Evolutionary conservation across 2,888 invertebrate genomes (phyloP).

Genomic region (Drosophila fungiperda): DNA sequence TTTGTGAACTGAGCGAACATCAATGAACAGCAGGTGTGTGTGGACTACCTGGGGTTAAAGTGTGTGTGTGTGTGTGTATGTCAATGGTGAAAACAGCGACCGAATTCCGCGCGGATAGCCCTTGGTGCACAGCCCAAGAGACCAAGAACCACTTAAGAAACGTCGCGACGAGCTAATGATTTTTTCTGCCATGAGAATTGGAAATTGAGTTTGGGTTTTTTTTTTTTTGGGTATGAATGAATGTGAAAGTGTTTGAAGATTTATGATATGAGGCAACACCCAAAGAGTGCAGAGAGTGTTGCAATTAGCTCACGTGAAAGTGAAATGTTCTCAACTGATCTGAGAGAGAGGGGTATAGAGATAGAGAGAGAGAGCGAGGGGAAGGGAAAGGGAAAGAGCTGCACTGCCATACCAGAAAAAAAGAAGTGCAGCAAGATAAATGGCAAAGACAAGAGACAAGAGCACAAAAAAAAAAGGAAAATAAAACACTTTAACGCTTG

Average conservation of each 20-base stretch:
- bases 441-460: constrained; percentile 31
- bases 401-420: neutral
- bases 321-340: constrained; percentile 72
- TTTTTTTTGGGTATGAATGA: constrained; percentile 56
- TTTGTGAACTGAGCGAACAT: constrained; percentile 38
- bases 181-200: constrained; percentile 29
- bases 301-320: constrained; percentile 74
- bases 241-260: constrained; percentile 77
- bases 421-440: constrained; percentile 50
- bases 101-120: constrained; percentile 23
- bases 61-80: neutral
- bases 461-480: constrained; percentile 7
- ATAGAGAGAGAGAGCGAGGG: neutral
- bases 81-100: constrained; percentile 34
- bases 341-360: neutral
- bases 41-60: neutral
- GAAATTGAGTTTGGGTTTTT: constrained; percentile 7
- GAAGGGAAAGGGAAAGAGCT: neutral
- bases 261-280: constrained; percentile 73
- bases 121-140: constrained; percentile 28
- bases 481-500: constrained; percentile 76
- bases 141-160: constrained; percentile 61
- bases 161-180: constrained; percentile 77
- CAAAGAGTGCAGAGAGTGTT: constrained; percentile 43
- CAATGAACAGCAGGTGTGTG: constrained; percentile 58